Base-by-base conservation (phyloP, 2,888 invertebrate genomes). In the Drosophila leonis region DNA sequence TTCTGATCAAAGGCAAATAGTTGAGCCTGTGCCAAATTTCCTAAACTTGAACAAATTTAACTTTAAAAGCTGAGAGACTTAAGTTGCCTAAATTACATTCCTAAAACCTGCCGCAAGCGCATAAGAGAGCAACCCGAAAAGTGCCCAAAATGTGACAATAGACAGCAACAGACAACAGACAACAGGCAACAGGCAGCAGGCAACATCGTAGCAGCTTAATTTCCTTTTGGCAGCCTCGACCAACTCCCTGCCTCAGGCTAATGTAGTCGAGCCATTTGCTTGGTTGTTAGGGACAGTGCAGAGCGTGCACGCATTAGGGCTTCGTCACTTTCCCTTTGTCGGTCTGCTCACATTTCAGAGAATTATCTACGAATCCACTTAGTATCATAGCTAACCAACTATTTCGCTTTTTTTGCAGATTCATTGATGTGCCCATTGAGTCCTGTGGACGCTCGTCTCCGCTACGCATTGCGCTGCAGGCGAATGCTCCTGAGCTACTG, bases 401-500 rank as follows among this genome's bases (percentile, higher is more conserved):
- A 35, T 75, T 61, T 63, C 33, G 24, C 54, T 10, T 35, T 52
- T 29, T 52, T 71, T 83, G 80, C 86, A 92, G 92, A 48, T 96
- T 97, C 87, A 95, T 97, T 73, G 97, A 97, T 90, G 95, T 97
- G 3, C 97, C 97, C 13, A 95, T 97, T 92, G 96, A 96, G 90
- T 96, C 96, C 65, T 97, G 97, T 86, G 97, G 97, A 0, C 94
- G 94, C 80, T 94, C 96, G 7, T 94, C 96, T 0, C 96, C 97
- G 0, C 93, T 96, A 2, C 95, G 96, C 88, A 95, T 97, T 1
- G 96, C 96, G 0, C 94, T 96, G 72, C 96, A 97, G 91, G 94
- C 96, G 88, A 96, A 95, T 49, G 94, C 96, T 12, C 95, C 97
- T 5, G 97, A 97, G 91, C 95, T 97, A 88, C 93, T 97, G 6